Evolutionary conservation across 2,113 vertebrate species (phyloP), one percentile per base, ranked within the genome.

Genomic region (Verasper variegatus): DNA sequence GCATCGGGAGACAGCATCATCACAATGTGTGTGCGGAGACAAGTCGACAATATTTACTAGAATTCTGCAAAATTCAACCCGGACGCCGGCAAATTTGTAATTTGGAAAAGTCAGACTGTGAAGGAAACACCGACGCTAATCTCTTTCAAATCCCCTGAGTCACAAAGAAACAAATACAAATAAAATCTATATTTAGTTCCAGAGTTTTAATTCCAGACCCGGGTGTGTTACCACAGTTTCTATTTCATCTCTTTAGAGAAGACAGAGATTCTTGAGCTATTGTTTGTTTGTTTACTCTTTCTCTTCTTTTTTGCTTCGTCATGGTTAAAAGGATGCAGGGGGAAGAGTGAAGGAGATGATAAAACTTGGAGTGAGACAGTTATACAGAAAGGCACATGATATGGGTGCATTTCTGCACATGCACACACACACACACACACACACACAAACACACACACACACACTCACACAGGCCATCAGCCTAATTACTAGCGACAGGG

Each of bases 401-500:
- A 86, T 26, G 68, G 52, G 40, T 24, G 21, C 57, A 71, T 49
- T 49, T 15, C 56, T 62, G 23, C 69, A 69, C 74, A 77, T 65
- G 82, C 74, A 77, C 67, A 85, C 20, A 56, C 84, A 66, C 57
- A 59, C 71, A 68, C 76, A 78, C 71, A 84, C 74, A 79, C 69
- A 84, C 68, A 64, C 76, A 80, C 68, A 82, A 71, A 79, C 69
- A 85, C 20, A 57, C 84, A 66, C 69, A 65, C 74, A 23, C 61
- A 62, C 69, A 67, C 74, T 79, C 71, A 81, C 74, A 81, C 69
- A 87, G 24, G 60, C 84, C 87, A 84, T 93, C 91, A 88, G 76
- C 40, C 76, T 92, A 92, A 93, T 91, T 92, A 88, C 76, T 85
- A 78, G 77, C 20, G 89, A 93, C 92, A 90, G 80, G 70, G 61